Evolutionary conservation across 30 jellyfish, hydroid and myxozoan genomes (phyloP), one percentile per base, ranked within the genome.

Genomic region (Hydractinia symbiolongicarpus): DNA sequence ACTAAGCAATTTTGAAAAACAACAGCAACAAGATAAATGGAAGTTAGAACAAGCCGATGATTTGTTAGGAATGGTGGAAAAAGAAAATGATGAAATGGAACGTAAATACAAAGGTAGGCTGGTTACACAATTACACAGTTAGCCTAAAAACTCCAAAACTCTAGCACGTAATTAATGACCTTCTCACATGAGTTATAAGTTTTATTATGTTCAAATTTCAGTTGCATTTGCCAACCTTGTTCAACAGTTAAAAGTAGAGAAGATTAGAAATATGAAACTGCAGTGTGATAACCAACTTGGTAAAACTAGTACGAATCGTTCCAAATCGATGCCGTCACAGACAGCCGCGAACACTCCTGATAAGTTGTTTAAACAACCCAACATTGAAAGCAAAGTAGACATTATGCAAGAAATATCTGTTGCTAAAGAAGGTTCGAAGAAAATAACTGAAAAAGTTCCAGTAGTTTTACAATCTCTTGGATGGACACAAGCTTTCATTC

Each of bases 31-130:
- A 5, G 68, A 71, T 19, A 58, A 71, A 71, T 71, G 80, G 80
- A 50, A 71, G n/a, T 71, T 52, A 71, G n/a, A 30, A 71, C 80
- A 71, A 52, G 80, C 80, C 67, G 80, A 71, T 15, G 80, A 71
- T 15, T 20, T 20, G n/a, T 71, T 71, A 50, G 80, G 5, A 7
- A 71, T 71, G 80, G 80, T 71, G n/a, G 80, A 71, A 52, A 30
- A 8, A 52, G 61, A 71, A 71, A 30, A 30, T 14, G 61, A 30
- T 8, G 69, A 71, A 15, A 49, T 71, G 1, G 80, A 71, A 71
- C 30, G 54, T 8, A 71, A 71, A 71, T 64, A 64, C 74, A 64
- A 64, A 6, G 17, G 19, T n/a, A n/a, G 19, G 17, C 52, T 64
- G 9, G 40, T 8, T 44, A 64, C 19, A 64, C 74, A n/a, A 51